A percentile compares a stretch with the other conserved stretches of the same genome.
These are phyloP conservation scores for Carpatolechia fugitivella DNA, from an alignment of 2,888 invertebrate species.

Conservation along the genomic window DNA sequence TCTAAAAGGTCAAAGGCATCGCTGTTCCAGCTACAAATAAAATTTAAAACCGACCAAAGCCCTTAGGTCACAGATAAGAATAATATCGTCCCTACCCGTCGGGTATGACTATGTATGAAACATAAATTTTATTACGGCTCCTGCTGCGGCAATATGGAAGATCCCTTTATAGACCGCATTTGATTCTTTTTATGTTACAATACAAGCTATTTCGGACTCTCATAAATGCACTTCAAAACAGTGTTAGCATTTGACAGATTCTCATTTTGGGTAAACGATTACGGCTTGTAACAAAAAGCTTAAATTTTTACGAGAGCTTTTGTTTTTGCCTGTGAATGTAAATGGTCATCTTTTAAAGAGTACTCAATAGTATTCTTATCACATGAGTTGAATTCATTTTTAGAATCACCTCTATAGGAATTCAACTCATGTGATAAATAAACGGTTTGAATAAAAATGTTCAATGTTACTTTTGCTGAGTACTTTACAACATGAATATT, in stretches of 20 bases:
- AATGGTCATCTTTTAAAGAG: too few relatives aligned
- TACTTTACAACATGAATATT: too few relatives aligned
- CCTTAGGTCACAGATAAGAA: not conserved
- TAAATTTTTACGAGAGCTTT: not conserved
- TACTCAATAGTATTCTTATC: too few relatives aligned
- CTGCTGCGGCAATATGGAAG: not conserved
- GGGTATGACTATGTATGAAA: not conserved
- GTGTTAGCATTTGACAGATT: not conserved
- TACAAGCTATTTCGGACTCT: not conserved
- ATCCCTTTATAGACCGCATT: slow-evolving; percentile 2
- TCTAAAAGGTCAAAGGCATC: too few relatives aligned
- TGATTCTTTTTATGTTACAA: not conserved
- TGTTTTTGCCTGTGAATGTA: too few relatives aligned
- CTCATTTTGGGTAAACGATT: not conserved
- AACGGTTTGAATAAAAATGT: too few relatives aligned
- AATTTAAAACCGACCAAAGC: not conserved
- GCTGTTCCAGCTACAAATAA: too few relatives aligned
- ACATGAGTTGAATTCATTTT: too few relatives aligned
- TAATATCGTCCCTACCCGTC: not conserved
- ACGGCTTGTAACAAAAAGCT: not conserved
- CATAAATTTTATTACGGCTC: not conserved
- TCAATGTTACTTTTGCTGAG: too few relatives aligned
- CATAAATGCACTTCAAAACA: not conserved
- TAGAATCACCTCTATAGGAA: too few relatives aligned
- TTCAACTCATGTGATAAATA: too few relatives aligned